Conservation (phyloP, 1,140 invertebrate genomes). For the Pteromalus puparum region DNA sequence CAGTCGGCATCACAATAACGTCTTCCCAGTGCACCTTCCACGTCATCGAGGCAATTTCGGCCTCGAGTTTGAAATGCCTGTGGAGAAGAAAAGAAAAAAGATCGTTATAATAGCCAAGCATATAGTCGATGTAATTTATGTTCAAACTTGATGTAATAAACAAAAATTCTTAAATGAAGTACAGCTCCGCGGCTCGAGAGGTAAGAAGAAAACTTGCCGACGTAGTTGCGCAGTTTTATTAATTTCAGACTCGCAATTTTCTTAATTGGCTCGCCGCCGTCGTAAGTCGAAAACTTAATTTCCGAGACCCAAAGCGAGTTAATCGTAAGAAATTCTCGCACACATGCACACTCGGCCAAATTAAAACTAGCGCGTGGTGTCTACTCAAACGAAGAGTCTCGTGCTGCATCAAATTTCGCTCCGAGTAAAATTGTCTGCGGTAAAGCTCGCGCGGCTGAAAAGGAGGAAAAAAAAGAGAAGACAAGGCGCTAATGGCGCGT, state of each 20-base stretch:
- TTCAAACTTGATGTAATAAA: neutral
- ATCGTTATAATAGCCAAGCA: slow-evolving; percentile 19
- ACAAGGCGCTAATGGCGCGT: no score
- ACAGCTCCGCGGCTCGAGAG: no score
- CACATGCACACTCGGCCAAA: no score
- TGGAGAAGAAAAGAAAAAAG: slow-evolving; percentile 59
- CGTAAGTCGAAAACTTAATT: neutral
- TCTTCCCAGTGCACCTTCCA: slow-evolving; percentile 95
- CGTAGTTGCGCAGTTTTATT: no score
- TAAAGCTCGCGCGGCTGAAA: no score
- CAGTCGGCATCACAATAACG: slow-evolving; percentile 75
- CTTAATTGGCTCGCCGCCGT: neutral
- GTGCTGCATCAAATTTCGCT: neutral
- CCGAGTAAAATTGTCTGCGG: neutral
- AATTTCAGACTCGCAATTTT: neutral
- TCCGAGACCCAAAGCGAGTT: neutral
- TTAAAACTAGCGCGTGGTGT: no score
- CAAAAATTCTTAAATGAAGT: slow-evolving; percentile 4
- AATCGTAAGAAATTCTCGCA: no score
- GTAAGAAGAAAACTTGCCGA: no score
- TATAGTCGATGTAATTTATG: neutral
- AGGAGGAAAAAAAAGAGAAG: no score
- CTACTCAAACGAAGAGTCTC: no score
- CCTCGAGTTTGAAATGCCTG: slow-evolving; percentile 94
- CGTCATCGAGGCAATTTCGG: slow-evolving; percentile 95